These are phyloP conservation scores for Beris chalybata DNA, from an alignment of 2,888 invertebrate genomes.

Conservation along the genomic window DNA sequence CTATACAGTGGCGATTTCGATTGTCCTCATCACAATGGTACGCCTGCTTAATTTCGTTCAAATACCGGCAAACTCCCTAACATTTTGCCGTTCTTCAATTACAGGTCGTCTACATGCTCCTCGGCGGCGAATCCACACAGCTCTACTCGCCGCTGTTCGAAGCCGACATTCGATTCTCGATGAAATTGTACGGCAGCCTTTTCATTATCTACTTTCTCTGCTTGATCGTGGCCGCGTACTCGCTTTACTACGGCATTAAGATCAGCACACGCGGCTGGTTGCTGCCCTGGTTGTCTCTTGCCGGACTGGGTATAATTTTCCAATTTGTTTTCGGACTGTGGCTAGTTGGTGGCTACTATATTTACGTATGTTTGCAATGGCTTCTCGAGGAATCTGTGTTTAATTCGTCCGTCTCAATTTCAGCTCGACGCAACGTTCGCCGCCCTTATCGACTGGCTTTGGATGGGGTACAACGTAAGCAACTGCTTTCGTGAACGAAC, in stretches of 20 bases:
- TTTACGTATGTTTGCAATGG: slow-evolving; percentile 70
- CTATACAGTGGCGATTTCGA: slow-evolving; percentile 74
- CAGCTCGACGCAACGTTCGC: slow-evolving; percentile 80
- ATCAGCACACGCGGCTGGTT: slow-evolving; percentile 74
- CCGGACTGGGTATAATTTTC: slow-evolving; percentile 71
- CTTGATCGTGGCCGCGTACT: slow-evolving; percentile 61
- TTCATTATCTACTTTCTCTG: slow-evolving; percentile 51
- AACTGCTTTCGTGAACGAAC: slow-evolving; percentile 26
- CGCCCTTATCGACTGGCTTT: slow-evolving; percentile 74
- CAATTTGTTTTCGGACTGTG: slow-evolving; percentile 81
- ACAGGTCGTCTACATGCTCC: slow-evolving; percentile 71
- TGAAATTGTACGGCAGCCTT: slow-evolving; percentile 68
- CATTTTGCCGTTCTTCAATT: slow-evolving; percentile 19
- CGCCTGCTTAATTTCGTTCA: slow-evolving; percentile 1
- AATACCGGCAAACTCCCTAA: too few species aligned
- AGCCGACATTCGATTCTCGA: slow-evolving; percentile 73
- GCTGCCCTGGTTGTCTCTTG: slow-evolving; percentile 75
- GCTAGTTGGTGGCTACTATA: slow-evolving; percentile 87
- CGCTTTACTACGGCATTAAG: slow-evolving; percentile 51
- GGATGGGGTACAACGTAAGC: slow-evolving; percentile 86
- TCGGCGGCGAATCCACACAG: slow-evolving; percentile 87
- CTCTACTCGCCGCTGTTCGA: slow-evolving; percentile 88
- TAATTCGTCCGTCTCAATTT: slow-evolving; percentile 45
- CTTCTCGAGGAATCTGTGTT: too few species aligned
- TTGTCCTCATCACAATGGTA: slow-evolving; percentile 70